Percentiles rank a stretch among this genome's conserved stretches.
phyloP scores from a whole-genome alignment of 2,888 invertebrate species.

The Melangyna quadrimaculata region DNA sequence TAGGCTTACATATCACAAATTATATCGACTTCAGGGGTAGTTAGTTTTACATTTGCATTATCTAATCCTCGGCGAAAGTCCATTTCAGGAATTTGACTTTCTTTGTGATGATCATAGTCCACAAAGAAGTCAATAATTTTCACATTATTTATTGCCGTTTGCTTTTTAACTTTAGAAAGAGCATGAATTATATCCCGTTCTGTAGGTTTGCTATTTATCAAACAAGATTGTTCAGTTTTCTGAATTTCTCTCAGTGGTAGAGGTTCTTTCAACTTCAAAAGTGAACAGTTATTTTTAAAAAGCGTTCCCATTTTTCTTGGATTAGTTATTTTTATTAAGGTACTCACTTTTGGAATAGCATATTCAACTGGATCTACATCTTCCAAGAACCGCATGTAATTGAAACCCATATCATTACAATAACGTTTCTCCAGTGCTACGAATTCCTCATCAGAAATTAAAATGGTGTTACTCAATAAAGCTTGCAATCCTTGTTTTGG shows the following conservation, averaged over 20 bases:
- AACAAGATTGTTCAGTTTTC: constrained; percentile 75
- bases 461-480: constrained; percentile 85
- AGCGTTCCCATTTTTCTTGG: not conserved
- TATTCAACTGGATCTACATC: constrained; percentile 82
- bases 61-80: constrained; percentile 89
- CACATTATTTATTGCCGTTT: constrained; percentile 86
- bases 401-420: constrained; percentile 89
- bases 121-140: constrained; percentile 85
- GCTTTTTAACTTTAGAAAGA: constrained; percentile 88
- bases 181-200: constrained; percentile 87
- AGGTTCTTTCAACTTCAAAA: constrained; percentile 53
- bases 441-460: constrained; percentile 85
- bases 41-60: constrained; percentile 85
- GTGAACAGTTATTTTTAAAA: no score
- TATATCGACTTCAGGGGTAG: constrained; percentile 86
- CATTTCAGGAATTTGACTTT: constrained; percentile 84
- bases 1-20: constrained; percentile 86
- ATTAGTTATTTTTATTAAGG: not conserved
- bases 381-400: constrained; percentile 86
- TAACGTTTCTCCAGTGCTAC: constrained; percentile 87
- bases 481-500: constrained; percentile 87
- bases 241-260: constrained; percentile 73
- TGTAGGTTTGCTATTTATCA: constrained; percentile 75
- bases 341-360: constrained; percentile 77
- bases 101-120: constrained; percentile 85